These are phyloP conservation scores for Apodemus speciosus DNA, from an alignment of 2,113 vertebrate species.

Conservation along the genomic window DNA sequence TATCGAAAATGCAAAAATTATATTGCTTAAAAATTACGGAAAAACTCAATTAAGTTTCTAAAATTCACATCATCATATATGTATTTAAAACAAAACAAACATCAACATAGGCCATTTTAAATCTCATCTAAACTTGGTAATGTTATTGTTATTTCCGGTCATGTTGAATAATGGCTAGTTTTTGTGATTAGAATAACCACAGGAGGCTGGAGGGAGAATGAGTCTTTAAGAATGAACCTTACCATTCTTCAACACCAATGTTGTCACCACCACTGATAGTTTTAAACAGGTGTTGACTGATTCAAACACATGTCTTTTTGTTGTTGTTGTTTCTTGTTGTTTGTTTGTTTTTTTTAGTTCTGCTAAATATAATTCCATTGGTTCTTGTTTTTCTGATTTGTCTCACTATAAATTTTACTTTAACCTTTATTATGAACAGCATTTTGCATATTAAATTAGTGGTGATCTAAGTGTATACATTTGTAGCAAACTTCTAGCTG, in stretches of 20 bases:
- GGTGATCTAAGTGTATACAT: not conserved
- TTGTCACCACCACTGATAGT: not conserved
- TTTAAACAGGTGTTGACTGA: not conserved
- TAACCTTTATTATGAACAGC: not conserved
- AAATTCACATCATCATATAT: not conserved
- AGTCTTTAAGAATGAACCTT: not conserved
- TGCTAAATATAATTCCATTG: not conserved
- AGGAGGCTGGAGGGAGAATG: not conserved
- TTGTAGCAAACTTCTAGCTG: not conserved
- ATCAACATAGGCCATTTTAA: not conserved
- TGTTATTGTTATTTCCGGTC: not conserved
- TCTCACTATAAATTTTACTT: not conserved
- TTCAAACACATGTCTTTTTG: not conserved
- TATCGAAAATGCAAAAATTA: no score
- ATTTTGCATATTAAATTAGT: not conserved
- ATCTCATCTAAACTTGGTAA: not conserved
- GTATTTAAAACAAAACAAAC: not conserved
- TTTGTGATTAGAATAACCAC: not conserved
- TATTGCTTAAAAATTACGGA: not conserved
- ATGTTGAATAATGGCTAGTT: no score
- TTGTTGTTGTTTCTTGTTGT: no score
- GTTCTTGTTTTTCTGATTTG: not conserved
- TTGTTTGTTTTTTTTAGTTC: not conserved
- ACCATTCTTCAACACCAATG: rapidly evolving
- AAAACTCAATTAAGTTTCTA: not conserved